Percentiles rank a stretch among this genome's conserved stretches.
Conservation (phyloP, 2,888 invertebrate genomes). For the Hylaea fasciaria region DNA sequence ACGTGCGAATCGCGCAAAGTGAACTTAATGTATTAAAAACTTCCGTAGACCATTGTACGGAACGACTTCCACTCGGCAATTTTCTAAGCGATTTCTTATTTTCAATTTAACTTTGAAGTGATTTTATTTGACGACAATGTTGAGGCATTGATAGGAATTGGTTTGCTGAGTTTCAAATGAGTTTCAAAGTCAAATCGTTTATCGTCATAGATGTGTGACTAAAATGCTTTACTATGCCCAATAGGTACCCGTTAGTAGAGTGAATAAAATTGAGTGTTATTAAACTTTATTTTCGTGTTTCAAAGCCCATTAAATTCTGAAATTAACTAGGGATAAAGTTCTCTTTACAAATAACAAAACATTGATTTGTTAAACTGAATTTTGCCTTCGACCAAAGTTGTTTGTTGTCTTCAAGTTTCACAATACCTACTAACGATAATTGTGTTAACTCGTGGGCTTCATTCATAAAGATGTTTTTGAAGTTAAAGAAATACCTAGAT, state of each 20-base stretch:
- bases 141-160: constrained; percentile 29
- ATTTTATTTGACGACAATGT: constrained; percentile 40
- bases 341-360: constrained; percentile 6
- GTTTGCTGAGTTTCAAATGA: constrained; percentile 11
- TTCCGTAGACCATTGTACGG: constrained; percentile 37
- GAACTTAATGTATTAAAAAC: constrained; percentile 45
- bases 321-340: constrained; percentile 1
- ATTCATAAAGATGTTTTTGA: not conserved
- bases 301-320: not conserved
- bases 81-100: constrained; percentile 45
- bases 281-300: not conserved
- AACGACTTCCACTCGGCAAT: constrained; percentile 40
- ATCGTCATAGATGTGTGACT: not conserved
- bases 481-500: no score
- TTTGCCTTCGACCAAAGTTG: constrained; percentile 5
- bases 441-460: constrained; percentile 1
- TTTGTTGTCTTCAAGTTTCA: constrained; percentile 5
- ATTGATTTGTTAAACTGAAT: constrained; percentile 1
- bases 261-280: no score
- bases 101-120: constrained; percentile 44
- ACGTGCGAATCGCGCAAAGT: constrained; percentile 32
- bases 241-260: no score
- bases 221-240: no score
- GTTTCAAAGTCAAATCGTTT: constrained; percentile 9
- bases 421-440: constrained; percentile 3